phyloP scores from a whole-genome alignment of 2,797 vertebrate genomes.

The Scarus forsteni region DNA sequence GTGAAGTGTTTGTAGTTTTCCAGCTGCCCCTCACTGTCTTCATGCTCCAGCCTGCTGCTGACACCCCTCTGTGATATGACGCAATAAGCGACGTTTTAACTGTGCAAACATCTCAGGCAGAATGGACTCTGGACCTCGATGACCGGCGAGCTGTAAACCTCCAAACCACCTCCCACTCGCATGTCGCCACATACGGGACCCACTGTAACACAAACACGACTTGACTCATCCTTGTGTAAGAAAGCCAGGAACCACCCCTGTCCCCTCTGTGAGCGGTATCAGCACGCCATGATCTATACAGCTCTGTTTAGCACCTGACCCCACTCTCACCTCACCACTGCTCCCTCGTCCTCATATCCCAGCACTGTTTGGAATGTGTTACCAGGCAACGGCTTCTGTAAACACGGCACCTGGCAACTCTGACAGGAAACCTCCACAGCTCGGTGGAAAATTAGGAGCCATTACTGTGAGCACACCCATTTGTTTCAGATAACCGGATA shows the following conservation, averaged over 20 bases:
- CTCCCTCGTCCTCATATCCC: constrained; percentile 52
- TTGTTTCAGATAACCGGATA: constrained; percentile 59
- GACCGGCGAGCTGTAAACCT: constrained; percentile 57
- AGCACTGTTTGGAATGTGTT: constrained; percentile 80
- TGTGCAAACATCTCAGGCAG: constrained; percentile 66
- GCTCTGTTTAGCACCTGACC: constrained; percentile 58
- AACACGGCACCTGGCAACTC: constrained; percentile 83
- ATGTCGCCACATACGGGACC: constrained; percentile 60
- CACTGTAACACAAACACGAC: constrained; percentile 61
- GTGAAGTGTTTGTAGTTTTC: constrained; percentile 17
- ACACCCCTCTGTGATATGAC: constrained; percentile 56
- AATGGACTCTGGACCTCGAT: constrained; percentile 72
- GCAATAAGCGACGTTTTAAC: constrained; percentile 52
- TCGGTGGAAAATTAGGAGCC: constrained; percentile 75
- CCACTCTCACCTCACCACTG: constrained; percentile 52
- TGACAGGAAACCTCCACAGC: constrained; percentile 75
- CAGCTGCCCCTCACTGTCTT: constrained; percentile 17
- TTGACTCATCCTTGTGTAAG: constrained; percentile 63
- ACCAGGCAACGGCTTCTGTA: constrained; percentile 75
- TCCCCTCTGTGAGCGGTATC: constrained; percentile 41
- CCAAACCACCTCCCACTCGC: constrained; percentile 55
- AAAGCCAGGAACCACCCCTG: constrained; percentile 51
- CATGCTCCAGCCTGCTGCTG: constrained; percentile 30
- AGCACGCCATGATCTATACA: constrained; percentile 29
- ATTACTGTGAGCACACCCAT: constrained; percentile 55